Base-by-base conservation (phyloP, 2,797 vertebrate species). In the Chaenodraco wilsoni region DNA sequence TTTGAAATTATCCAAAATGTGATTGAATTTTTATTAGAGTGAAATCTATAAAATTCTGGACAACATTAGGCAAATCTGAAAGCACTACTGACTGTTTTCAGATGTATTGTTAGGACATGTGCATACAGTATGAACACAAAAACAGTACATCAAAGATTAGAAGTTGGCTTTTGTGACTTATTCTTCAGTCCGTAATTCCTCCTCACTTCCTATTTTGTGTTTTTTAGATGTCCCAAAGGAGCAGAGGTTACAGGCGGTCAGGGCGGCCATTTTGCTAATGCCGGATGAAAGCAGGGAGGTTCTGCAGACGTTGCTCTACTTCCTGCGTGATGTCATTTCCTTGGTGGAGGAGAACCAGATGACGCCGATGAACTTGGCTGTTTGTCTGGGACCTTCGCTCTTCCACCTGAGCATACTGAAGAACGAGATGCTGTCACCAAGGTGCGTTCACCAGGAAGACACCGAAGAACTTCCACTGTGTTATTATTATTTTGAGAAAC, bases 351-450 rank as follows among this genome's bases (percentile, higher is more conserved):
- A 99, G 90, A 99, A 99, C 81, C 98, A 99, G 91, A 99, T 99
- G 98, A 99, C 97, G 0, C 93, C 97, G 6, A 97, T 97, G 97
- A 99, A 99, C 83, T 92, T 99, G 2, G 98, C 98, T 0, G 97
- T 99, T 74, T 99, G 98, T 76, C 92, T 99, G 88, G 98, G 97
- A 3, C 98, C 98, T 1, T 99, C 98, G 0, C 96, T 99, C 17
- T 99, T 99, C 88, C 98, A 99, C 82, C 97, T 99, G 67, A 99
- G 98, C 81, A 94, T 98, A 62, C 79, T 96, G 82, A 99, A 97
- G 93, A 98, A 96, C 46, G 98, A 99, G 74, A 95, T 88, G 57
- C 88, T 94, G 70, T 96, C 97, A 0, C 97, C 98, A 0, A 96
- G 96, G 98, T 99, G 84, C 1, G 1, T 14, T 17, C 40, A 27